Conservation (phyloP, 2,888 invertebrate genomes). For the Eupeodes luniger region DNA sequence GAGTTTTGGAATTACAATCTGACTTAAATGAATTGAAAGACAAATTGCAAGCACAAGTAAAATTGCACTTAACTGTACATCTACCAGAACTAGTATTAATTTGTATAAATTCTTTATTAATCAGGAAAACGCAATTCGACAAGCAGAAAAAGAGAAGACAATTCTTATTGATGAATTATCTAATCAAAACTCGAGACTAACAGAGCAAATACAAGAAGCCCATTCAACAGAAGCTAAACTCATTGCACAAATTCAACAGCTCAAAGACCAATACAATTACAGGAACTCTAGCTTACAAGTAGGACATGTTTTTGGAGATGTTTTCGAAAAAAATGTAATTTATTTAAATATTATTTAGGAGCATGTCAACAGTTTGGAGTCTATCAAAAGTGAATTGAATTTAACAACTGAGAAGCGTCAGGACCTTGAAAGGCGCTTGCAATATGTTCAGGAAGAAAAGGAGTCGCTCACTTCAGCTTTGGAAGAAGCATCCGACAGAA, state of each 20-base stretch:
- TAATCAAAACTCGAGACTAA: conserved; percentile 94
- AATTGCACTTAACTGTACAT: neutral
- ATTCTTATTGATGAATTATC: conserved; percentile 92
- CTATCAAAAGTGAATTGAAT: conserved; percentile 94
- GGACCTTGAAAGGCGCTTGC: conserved; percentile 93
- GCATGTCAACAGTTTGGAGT: conserved; percentile 94
- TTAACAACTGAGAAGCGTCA: conserved; percentile 92
- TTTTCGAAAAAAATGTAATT: neutral
- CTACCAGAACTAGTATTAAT: neutral
- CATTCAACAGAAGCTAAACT: conserved; percentile 92
- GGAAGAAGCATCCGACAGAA: conserved; percentile 95
- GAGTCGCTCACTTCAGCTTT: conserved; percentile 91
- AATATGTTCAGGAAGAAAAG: conserved; percentile 90
- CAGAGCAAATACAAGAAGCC: conserved; percentile 93
- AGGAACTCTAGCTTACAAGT: conserved; percentile 90
- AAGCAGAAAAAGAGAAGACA: conserved; percentile 91
- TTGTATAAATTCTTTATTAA: neutral
- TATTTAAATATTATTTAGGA: conserved; percentile 85
- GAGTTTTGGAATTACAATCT: conserved; percentile 93
- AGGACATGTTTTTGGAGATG: conserved; percentile 30
- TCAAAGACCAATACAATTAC: conserved; percentile 93
- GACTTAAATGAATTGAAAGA: conserved; percentile 92
- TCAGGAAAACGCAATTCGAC: conserved; percentile 83
- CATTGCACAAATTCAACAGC: conserved; percentile 90
- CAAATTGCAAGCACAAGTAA: conserved; percentile 89